Percentiles rank a stretch among this genome's conserved stretches.
These are phyloP conservation scores for Cryptoprocta ferox DNA, from an alignment of 2,797 vertebrate genomes.

Conservation along the genomic window DNA sequence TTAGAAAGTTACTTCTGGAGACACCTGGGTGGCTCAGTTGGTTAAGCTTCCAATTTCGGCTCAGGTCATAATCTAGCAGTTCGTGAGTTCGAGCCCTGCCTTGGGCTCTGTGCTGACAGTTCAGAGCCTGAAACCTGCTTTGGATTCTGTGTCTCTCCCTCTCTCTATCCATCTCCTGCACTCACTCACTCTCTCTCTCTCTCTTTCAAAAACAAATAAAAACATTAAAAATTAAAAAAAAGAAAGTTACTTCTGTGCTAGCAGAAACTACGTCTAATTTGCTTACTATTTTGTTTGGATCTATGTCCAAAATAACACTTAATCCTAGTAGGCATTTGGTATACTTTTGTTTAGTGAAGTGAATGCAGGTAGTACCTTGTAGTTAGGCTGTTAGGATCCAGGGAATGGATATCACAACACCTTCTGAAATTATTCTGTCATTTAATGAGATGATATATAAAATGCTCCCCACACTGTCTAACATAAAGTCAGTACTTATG, in stretches of 20 bases:
- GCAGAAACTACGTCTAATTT: background rate
- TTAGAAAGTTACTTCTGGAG: background rate
- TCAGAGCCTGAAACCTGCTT: too few relatives aligned
- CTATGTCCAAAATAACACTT: background rate
- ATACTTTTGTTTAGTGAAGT: background rate
- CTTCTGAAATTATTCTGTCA: background rate
- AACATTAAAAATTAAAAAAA: too few relatives aligned
- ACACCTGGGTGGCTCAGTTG: too few relatives aligned
- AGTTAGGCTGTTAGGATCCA: background rate
- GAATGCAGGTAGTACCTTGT: background rate
- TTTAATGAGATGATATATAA: background rate
- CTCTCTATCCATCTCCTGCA: too few relatives aligned
- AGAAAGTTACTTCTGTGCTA: background rate
- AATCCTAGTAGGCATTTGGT: background rate
- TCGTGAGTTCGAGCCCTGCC: too few relatives aligned
- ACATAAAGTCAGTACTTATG: background rate
- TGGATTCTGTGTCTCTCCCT: too few relatives aligned
- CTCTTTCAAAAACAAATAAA: too few relatives aligned
- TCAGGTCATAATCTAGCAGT: too few relatives aligned
- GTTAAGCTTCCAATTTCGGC: too few relatives aligned
- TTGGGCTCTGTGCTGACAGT: too few relatives aligned
- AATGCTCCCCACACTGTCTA: background rate
- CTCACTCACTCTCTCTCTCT: too few relatives aligned
- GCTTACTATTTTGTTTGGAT: too few relatives aligned
- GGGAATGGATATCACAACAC: background rate